A percentile compares a stretch with the other conserved stretches of the same genome.
phyloP scores from a whole-genome alignment of 2,797 vertebrate species.

The Enteromius treurensis region DNA sequence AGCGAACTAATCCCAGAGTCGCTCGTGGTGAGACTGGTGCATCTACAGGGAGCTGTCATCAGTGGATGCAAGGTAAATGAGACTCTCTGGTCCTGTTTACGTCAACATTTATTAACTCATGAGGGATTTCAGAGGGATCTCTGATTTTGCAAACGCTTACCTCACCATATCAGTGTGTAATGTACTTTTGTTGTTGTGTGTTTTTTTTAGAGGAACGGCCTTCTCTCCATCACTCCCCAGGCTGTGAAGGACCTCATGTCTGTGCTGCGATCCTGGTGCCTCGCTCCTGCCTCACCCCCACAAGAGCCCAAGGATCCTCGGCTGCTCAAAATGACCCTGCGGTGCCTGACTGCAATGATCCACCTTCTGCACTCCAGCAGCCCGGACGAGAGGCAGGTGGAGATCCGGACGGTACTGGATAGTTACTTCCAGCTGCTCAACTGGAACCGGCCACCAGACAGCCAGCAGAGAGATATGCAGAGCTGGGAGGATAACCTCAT shows the following conservation, averaged over 20 bases:
- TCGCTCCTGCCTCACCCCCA: slow-evolving; percentile 45
- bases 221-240: slow-evolving; percentile 79
- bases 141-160: neutral
- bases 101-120: neutral
- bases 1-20: slow-evolving; percentile 79
- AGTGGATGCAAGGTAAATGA: slow-evolving; percentile 87
- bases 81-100: neutral
- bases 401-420: slow-evolving; percentile 85
- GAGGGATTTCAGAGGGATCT: neutral
- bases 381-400: slow-evolving; percentile 79
- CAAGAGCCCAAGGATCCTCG: slow-evolving; percentile 56
- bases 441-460: slow-evolving; percentile 76
- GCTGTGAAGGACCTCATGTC: slow-evolving; percentile 85
- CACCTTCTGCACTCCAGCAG: slow-evolving; percentile 89
- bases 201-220: slow-evolving; percentile 84
- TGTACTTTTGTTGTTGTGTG: slow-evolving; percentile 13
- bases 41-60: slow-evolving; percentile 89
- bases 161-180: neutral
- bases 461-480: slow-evolving; percentile 64
- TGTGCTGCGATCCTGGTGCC: slow-evolving; percentile 81
- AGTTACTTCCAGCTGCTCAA: slow-evolving; percentile 92
- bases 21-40: slow-evolving; percentile 82
- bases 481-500: slow-evolving; percentile 82
- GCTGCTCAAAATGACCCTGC: slow-evolving; percentile 76
- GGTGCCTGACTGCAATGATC: slow-evolving; percentile 83